phyloP scores from a whole-genome alignment of 1,140 invertebrate species.

The Oscheius sp. region DNA sequence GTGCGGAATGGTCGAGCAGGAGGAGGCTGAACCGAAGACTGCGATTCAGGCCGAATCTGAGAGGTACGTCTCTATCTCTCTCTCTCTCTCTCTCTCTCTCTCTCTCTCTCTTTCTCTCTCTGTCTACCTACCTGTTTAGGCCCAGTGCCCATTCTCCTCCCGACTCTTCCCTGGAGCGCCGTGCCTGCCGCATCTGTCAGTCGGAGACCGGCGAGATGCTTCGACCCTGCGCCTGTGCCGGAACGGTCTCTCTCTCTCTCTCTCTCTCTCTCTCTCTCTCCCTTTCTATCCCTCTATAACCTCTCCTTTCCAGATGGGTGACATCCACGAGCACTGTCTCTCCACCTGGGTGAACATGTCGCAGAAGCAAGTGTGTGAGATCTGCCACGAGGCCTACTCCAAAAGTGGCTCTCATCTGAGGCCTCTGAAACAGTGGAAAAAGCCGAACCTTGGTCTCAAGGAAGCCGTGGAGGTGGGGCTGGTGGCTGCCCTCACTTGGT shows the following conservation, averaged over 20 bases:
- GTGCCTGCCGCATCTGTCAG: slow-evolving; percentile 37
- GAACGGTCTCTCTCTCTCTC: slow-evolving; percentile 11
- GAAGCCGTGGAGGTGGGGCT: neutral
- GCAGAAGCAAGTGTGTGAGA: slow-evolving; percentile 29
- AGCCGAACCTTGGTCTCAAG: neutral
- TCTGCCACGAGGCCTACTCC: slow-evolving; percentile 20
- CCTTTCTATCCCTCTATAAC: too few species aligned
- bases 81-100: too few species aligned
- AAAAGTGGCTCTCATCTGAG: slow-evolving; percentile 16
- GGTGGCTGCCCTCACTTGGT: neutral
- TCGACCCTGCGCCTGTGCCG: slow-evolving; percentile 23
- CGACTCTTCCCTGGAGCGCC: slow-evolving; percentile 4
- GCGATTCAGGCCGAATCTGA: too few species aligned
- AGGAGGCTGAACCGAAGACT: too few species aligned
- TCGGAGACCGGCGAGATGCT: slow-evolving; percentile 31
- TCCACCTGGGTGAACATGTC: slow-evolving; percentile 28
- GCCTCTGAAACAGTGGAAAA: slow-evolving; percentile 12
- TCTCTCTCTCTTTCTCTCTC: too few species aligned
- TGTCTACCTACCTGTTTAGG: too few species aligned
- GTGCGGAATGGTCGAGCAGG: too few species aligned
- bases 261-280: too few species aligned
- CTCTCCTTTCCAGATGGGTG: slow-evolving; percentile 16
- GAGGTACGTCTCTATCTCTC: too few species aligned
- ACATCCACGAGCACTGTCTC: slow-evolving; percentile 33
- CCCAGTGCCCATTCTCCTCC: too few species aligned